Conservation (phyloP, 2,113 vertebrate species). For the Diadophis punctatus region DNA sequence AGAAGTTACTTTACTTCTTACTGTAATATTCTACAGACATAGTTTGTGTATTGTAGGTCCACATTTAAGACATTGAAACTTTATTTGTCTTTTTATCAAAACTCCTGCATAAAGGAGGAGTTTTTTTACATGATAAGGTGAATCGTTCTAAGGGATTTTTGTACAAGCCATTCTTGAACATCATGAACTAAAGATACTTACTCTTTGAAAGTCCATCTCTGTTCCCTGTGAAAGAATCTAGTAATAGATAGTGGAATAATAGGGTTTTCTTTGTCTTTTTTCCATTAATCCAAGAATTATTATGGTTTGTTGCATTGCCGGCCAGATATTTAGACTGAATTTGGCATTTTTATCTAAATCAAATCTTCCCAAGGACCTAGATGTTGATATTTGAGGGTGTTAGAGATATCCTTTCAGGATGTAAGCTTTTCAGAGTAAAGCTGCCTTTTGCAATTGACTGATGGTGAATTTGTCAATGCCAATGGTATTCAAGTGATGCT, state of each 20-base stretch:
- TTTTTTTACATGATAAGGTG: background rate
- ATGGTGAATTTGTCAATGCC: background rate
- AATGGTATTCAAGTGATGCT: background rate
- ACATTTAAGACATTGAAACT: background rate
- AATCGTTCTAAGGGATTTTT: slow-evolving; percentile 6
- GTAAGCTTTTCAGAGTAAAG: background rate
- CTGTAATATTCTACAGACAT: background rate
- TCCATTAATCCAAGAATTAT: background rate
- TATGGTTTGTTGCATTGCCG: background rate
- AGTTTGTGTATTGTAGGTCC: background rate
- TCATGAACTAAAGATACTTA: slow-evolving; percentile 1
- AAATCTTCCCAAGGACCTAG: background rate
- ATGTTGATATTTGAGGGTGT: background rate
- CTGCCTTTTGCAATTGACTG: background rate
- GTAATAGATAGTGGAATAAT: slow-evolving; percentile 17
- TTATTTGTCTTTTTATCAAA: slow-evolving; percentile 6
- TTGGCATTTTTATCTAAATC: background rate
- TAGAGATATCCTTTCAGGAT: background rate
- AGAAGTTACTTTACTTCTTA: background rate
- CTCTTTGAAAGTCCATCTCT: slow-evolving; percentile 7
- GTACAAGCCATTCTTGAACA: slow-evolving; percentile 7
- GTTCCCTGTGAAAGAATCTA: slow-evolving; percentile 9
- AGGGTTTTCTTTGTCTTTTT: background rate
- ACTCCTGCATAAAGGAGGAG: background rate
- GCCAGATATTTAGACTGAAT: background rate